These are phyloP conservation scores for human DNA, from an alignment of 2,113 vertebrate species.

Conservation along the genomic window DNA sequence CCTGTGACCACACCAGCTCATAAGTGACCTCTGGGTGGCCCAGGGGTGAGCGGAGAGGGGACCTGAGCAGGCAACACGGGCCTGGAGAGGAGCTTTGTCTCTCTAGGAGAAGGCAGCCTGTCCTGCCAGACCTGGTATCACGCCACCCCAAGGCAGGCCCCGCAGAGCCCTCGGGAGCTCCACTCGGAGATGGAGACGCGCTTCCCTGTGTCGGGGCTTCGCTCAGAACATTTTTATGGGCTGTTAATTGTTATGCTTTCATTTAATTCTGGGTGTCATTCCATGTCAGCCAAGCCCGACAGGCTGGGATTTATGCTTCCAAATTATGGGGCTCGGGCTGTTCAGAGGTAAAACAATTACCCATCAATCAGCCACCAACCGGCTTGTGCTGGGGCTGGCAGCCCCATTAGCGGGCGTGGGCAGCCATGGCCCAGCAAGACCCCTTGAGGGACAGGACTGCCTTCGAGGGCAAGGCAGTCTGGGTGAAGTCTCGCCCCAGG, in stretches of 20 bases:
- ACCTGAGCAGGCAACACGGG: neutral
- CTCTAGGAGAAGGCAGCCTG: neutral
- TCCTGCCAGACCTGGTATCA: neutral
- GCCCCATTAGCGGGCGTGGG: neutral
- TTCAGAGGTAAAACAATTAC: conserved; percentile 70
- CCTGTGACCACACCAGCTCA: neutral
- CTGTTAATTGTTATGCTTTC: conserved; percentile 72
- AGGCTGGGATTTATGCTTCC: conserved; percentile 68
- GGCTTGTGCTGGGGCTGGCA: neutral
- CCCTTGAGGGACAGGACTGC: neutral
- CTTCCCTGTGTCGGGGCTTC: neutral
- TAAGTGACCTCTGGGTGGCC: neutral
- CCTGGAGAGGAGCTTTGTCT: neutral
- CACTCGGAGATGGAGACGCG: fast-evolving
- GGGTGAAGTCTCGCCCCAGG: neutral
- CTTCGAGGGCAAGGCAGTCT: neutral
- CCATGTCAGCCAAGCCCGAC: conserved; percentile 62
- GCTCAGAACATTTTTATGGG: conserved; percentile 48
- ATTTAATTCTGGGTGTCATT: conserved; percentile 74
- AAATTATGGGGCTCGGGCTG: conserved; percentile 66
- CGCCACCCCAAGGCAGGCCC: neutral
- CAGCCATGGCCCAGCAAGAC: neutral
- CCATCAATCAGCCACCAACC: conserved; percentile 69
- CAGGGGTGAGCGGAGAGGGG: too few species aligned
- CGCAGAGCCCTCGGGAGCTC: neutral